These are phyloP conservation scores for Manacus vitellinus DNA, from an alignment of 2,113 vertebrate species.

Conservation along the genomic window DNA sequence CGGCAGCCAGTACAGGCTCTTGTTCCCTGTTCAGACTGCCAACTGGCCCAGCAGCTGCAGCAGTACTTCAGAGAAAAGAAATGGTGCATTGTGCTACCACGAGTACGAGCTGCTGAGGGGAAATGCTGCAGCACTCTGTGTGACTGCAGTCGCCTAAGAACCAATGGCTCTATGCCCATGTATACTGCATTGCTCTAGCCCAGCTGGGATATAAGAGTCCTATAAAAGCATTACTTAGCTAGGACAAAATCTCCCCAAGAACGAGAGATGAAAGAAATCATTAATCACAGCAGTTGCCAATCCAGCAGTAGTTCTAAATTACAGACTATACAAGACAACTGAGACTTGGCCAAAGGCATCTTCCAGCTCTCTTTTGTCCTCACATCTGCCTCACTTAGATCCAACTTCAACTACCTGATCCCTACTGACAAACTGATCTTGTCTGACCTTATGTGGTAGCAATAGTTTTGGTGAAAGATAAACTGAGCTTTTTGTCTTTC, in stretches of 20 bases:
- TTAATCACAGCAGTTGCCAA: not conserved
- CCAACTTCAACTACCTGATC: not conserved
- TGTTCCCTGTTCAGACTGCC: not conserved
- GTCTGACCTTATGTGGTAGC: rapidly evolving
- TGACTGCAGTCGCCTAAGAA: not conserved
- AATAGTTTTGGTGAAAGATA: not conserved
- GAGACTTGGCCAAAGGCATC: not conserved
- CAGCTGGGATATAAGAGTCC: not conserved
- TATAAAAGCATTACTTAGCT: not conserved
- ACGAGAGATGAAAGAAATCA: not conserved
- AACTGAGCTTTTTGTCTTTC: not conserved
- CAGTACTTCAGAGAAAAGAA: not conserved
- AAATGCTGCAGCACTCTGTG: not conserved
- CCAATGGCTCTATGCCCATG: not conserved
- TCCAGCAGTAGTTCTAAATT: not conserved
- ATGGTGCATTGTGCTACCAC: not conserved
- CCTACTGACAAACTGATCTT: not conserved
- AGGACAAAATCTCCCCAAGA: not conserved
- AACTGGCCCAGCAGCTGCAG: not conserved
- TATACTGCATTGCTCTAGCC: not conserved
- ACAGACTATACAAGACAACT: not conserved
- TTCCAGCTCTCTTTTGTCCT: not conserved
- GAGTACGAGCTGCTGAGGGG: rapidly evolving
- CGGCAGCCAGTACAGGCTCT: not conserved
- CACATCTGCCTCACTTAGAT: not conserved